These are phyloP conservation scores for Entomobrya proxima DNA, from an alignment of 2,888 invertebrate species.

Conservation along the genomic window DNA sequence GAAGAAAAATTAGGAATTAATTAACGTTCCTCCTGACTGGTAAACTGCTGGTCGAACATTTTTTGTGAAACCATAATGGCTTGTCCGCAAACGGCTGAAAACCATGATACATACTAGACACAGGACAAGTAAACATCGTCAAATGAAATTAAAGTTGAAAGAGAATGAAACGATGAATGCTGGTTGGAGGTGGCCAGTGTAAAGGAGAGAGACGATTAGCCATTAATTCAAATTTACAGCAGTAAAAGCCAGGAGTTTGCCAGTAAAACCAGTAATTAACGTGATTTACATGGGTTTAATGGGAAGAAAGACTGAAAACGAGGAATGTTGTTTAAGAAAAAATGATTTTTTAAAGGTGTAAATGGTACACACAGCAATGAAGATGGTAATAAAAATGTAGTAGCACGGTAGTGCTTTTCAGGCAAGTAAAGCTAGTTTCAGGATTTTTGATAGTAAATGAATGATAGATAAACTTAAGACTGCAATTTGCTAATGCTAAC, in stretches of 20 bases:
- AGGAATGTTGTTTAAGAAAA: conserved; percentile 18
- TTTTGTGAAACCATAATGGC: background rate
- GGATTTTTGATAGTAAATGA: no score
- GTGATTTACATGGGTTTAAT: conserved; percentile 61
- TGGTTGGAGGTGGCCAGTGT: background rate
- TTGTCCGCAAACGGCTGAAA: background rate
- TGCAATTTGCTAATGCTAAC: no score
- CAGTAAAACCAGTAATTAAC: conserved; percentile 61
- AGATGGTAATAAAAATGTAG: conserved; percentile 12
- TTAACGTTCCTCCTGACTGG: conserved; percentile 39
- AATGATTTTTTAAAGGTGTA: conserved; percentile 21
- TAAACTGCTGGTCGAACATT: conserved; percentile 1
- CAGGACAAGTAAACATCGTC: background rate
- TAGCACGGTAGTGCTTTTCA: conserved; percentile 3
- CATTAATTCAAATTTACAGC: conserved; percentile 61
- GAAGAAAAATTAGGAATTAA: conserved; percentile 56
- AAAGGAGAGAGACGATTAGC: conserved; percentile 3
- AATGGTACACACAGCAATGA: background rate
- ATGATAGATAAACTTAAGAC: no score
- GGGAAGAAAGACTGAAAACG: background rate
- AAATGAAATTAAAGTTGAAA: conserved; percentile 17
- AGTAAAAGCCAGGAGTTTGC: conserved; percentile 27
- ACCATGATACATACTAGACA: background rate
- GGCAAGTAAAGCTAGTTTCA: conserved; percentile 1
- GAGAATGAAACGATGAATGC: background rate